These are phyloP conservation scores for Rhamnusium bicolor DNA, from an alignment of 2,888 invertebrate genomes.

Conservation along the genomic window DNA sequence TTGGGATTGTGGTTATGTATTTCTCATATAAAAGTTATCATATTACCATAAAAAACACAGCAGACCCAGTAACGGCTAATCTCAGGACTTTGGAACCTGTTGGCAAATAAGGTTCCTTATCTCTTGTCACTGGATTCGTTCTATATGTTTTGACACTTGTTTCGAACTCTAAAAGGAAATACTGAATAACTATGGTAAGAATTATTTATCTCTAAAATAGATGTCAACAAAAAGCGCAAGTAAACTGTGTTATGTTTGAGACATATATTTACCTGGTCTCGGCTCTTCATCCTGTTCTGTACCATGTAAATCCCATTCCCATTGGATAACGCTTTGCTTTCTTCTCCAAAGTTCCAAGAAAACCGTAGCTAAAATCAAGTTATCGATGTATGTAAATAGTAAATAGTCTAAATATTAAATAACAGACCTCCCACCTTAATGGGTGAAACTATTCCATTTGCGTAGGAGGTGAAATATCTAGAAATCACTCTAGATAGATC, in stretches of 20 bases:
- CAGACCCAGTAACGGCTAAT: constrained; percentile 84
- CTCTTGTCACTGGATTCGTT: constrained; percentile 92
- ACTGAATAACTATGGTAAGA: no score
- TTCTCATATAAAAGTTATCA: no score
- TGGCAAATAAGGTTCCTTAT: constrained; percentile 92
- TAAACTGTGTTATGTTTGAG: not conserved
- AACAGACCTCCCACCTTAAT: no score
- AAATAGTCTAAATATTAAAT: no score
- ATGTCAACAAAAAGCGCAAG: no score
- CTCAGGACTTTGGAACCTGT: constrained; percentile 82
- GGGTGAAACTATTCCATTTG: no score
- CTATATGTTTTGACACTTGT: constrained; percentile 88
- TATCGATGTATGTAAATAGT: no score
- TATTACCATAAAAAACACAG: constrained; percentile 92
- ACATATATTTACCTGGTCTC: constrained; percentile 75
- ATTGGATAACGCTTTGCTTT: constrained; percentile 91
- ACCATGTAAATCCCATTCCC: constrained; percentile 97
- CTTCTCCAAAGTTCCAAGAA: constrained; percentile 97
- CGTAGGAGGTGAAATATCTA: no score
- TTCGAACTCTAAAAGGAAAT: constrained; percentile 81
- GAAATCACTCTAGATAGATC: no score
- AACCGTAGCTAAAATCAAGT: constrained; percentile 86
- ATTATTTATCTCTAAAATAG: no score
- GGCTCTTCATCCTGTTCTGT: constrained; percentile 93
- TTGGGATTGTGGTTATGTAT: no score